Base-by-base conservation (phyloP, 1,140 invertebrate genomes). In the Heliconius nattereri region DNA sequence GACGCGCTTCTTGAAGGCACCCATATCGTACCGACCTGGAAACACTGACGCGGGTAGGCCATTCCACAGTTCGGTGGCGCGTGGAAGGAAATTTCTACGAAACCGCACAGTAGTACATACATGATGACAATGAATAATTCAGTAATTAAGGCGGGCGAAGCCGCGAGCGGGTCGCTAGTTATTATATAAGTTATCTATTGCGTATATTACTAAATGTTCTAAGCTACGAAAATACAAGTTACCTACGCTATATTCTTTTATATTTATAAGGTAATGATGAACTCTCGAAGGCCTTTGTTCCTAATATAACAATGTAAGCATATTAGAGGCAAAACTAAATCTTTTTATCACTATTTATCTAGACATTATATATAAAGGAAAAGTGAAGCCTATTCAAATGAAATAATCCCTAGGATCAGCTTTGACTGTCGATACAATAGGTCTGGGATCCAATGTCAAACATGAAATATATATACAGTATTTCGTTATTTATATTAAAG, bases 351-450 rank as follows among this genome's bases (percentile, higher is more conserved):
- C 60, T 66, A 66, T 66, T 66, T 66, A n/a, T 66, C 23, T 66
- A 66, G 57, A 29, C 16, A 52, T 52, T 26, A 66, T 66, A 57
- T 66, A 66, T n/a, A 66, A 66, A 26, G 23, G 57, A 66, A 66
- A 66, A 66, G 23, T 66, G 60, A 29, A 29, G 60, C 23, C 26
- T 66, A 66, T 66, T 66, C 60, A 66, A 66, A 66, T 66, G 60
- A 29, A 66, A 29, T 66, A 66, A 66, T 66, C 60, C 60, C 23
- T 66, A 66, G 60, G 23, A 66, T 26, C 60, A n/a, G 60, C 60
- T 66, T 66, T 66, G 23, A 66, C 23, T 29, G 60, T 66, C 60
- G 60, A 66, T 66, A 66, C 60, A 66, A 66, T 66, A 66, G 60
- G 60, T 66, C 60, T 66, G 60, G 11, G 9, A 26, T 66, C 60